Evolutionary conservation across 2,113 vertebrate species (phyloP).

Genomic region (Speoplatyrhinus poulsoni): DNA sequence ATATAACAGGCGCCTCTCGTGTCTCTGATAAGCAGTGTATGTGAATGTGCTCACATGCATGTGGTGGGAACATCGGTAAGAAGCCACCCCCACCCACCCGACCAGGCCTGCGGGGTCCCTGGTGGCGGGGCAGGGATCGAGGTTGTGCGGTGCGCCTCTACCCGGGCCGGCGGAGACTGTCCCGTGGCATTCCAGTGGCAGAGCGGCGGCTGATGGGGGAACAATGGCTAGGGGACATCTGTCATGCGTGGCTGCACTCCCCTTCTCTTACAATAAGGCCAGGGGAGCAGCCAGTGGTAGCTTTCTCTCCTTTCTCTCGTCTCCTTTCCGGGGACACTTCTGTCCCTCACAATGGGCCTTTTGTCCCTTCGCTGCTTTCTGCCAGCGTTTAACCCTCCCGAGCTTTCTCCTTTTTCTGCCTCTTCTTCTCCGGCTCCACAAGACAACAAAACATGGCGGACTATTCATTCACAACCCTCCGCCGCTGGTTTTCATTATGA

Average conservation of each 20-base stretch:
- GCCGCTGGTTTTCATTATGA: slow-evolving; percentile 64
- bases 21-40: slow-evolving; percentile 1
- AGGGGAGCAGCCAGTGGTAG: slow-evolving; percentile 72
- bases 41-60: slow-evolving; percentile 9
- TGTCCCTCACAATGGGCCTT: slow-evolving; percentile 75
- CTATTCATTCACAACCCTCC: slow-evolving; percentile 64
- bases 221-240: slow-evolving; percentile 79
- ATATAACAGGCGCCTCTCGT: too few relatives aligned
- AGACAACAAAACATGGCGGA: slow-evolving; percentile 70
- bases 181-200: slow-evolving; percentile 71
- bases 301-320: slow-evolving; percentile 73
- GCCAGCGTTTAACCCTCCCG: slow-evolving; percentile 76
- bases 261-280: slow-evolving; percentile 72
- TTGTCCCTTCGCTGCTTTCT: slow-evolving; percentile 73
- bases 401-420: slow-evolving; percentile 71
- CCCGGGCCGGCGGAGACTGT: slow-evolving; percentile 50
- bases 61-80: slow-evolving; percentile 43
- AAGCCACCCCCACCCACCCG: slow-evolving; percentile 28
- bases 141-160: slow-evolving; percentile 39
- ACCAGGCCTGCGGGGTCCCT: slow-evolving; percentile 3
- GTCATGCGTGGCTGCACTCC: slow-evolving; percentile 82
- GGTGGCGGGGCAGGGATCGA: slow-evolving; percentile 13
- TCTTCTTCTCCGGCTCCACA: slow-evolving; percentile 57
- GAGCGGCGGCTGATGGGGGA: slow-evolving; percentile 70
- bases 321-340: slow-evolving; percentile 79